A percentile compares a stretch with the other conserved stretches of the same genome.
phyloP scores from a whole-genome alignment of 1,140 invertebrate species.

The Apis mellifera region Amel_HAv3.1 CM009941.2:1727501-1728000 shows the following conservation, averaged over 20 bases:
- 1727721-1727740: no score
- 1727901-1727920: no score
- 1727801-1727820: background rate
- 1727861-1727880: no score
- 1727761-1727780: background rate
- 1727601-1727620: constrained; percentile 40
- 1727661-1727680: background rate
- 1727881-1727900: no score
- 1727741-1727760: no score
- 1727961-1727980: no score
- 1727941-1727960: no score
- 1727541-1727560: constrained; percentile 78
- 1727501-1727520: constrained; percentile 80
- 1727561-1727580: constrained; percentile 27
- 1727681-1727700: no score
- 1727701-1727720: no score
- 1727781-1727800: background rate
- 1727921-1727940: no score
- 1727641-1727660: constrained; percentile 55
- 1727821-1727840: no score
- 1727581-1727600: constrained; percentile 43
- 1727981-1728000: no score
- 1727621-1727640: constrained; percentile 27
- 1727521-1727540: constrained; percentile 81
- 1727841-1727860: background rate